Conservation (phyloP, 2,888 invertebrate species). For the Spatulosminthurus flaviceps region DNA sequence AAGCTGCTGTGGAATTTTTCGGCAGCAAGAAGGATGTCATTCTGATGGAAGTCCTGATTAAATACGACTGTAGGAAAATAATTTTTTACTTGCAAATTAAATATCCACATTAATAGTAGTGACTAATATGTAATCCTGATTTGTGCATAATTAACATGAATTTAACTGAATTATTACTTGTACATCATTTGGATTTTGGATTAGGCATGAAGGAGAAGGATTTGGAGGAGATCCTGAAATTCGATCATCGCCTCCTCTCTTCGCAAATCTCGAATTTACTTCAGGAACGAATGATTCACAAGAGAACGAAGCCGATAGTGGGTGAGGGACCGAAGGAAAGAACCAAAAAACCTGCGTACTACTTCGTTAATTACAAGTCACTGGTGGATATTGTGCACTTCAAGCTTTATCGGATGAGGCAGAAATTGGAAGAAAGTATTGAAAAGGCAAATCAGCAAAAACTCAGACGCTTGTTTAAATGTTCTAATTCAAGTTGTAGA, state of each 20-base stretch:
- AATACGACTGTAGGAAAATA: conserved; percentile 11
- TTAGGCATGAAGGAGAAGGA: conserved; percentile 11
- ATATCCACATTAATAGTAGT: background rate
- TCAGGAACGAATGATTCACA: conserved; percentile 16
- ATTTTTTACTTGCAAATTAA: background rate
- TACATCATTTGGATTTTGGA: background rate
- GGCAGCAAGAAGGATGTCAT: background rate
- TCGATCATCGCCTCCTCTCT: background rate
- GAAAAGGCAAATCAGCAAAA: no score
- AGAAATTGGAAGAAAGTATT: no score
- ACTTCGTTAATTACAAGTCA: conserved; percentile 36
- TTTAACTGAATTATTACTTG: background rate
- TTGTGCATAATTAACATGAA: background rate
- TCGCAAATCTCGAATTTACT: conserved; percentile 9
- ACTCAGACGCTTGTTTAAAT: no score
- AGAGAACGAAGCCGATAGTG: background rate
- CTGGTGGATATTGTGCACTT: background rate
- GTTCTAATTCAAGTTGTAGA: background rate
- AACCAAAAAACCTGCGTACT: background rate
- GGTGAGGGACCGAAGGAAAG: background rate
- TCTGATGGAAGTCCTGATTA: background rate
- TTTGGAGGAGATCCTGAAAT: background rate
- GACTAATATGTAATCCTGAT: background rate
- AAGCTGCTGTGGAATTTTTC: background rate
- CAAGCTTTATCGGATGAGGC: no score